Conservation (phyloP, 2,797 vertebrate species). For the Bovichtus diacanthus region DNA sequence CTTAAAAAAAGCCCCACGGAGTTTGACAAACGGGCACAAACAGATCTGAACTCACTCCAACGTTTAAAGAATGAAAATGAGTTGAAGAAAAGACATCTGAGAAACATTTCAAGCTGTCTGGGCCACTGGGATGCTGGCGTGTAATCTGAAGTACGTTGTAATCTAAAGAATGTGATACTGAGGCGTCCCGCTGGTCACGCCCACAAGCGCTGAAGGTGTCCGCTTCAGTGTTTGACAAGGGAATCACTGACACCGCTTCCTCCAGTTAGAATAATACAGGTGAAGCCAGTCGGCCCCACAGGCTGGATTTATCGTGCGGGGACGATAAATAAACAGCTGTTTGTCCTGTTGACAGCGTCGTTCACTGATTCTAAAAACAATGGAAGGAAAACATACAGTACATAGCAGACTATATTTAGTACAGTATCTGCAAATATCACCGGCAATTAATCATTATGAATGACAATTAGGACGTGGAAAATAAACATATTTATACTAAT, state of each 20-base stretch:
- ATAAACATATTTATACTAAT: no score
- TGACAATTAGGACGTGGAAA: neutral
- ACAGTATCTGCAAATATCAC: neutral
- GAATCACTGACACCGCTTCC: conserved; percentile 4
- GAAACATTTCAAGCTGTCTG: neutral
- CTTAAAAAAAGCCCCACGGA: neutral
- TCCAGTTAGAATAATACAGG: conserved; percentile 1
- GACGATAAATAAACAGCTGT: conserved; percentile 12
- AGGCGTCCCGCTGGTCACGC: neutral
- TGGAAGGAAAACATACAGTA: neutral
- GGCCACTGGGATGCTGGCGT: neutral
- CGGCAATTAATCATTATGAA: neutral
- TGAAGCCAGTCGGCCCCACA: neutral
- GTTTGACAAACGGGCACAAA: no score
- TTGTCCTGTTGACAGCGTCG: neutral
- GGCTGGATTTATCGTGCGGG: neutral
- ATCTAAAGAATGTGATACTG: conserved; percentile 51
- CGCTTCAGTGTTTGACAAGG: conserved; percentile 10
- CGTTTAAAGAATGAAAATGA: no score
- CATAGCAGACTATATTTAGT: neutral
- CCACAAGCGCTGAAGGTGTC: conserved; percentile 19
- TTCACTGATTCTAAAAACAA: neutral
- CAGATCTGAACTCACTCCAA: neutral
- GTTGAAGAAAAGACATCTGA: neutral
- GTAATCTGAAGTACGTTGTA: conserved; percentile 41